Base-by-base conservation (phyloP, 1,140 invertebrate species). In the Copidosoma floridanum region DNA sequence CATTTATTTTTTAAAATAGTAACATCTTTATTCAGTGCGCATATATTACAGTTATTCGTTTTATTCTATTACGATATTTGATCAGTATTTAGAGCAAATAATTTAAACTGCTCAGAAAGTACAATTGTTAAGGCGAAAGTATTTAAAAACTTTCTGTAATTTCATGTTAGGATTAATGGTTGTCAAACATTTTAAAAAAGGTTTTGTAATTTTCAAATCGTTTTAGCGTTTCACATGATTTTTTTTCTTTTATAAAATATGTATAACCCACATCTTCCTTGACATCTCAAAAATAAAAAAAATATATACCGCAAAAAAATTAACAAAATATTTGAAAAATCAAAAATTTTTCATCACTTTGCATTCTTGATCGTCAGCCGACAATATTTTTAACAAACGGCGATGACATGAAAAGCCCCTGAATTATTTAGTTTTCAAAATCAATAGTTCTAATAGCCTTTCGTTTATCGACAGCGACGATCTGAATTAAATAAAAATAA, bases 1-100 rank as follows among this genome's bases (percentile, higher is more conserved):
- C 8, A 48, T 38, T 57, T 12, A n/a, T n/a, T n/a, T n/a, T 60
- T 68, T 80, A 80, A 80, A 80, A 80, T 80, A 80, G 71, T 78
- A 80, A 80, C 73, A 73, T 77, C 71, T 78, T 80, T 80, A 79
- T 79, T 80, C 70, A 70, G 69, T 78, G 73, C 72, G 72, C 72
- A 79, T 80, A 79, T 80, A 79, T 79, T 80, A 80, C 77, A 80
- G 69, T 66, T 75, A 70, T 67, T 73, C 65, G 71, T 65, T 77
- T 66, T 70, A 68, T 71, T 76, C 70, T n/a, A 59, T 75, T 69
- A 40, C 12, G 12, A 51, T 40, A 0, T 51, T 29, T 16, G 2
- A 32, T 27, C 44, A 5, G 14, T 7, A 46, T 23, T 24, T 11
- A 46, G 21, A 12, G 44, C 68, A 75, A 73, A 67, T 68, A 41